Base-by-base conservation (phyloP, 2,888 invertebrate genomes). In the Sesamia inferens region DNA sequence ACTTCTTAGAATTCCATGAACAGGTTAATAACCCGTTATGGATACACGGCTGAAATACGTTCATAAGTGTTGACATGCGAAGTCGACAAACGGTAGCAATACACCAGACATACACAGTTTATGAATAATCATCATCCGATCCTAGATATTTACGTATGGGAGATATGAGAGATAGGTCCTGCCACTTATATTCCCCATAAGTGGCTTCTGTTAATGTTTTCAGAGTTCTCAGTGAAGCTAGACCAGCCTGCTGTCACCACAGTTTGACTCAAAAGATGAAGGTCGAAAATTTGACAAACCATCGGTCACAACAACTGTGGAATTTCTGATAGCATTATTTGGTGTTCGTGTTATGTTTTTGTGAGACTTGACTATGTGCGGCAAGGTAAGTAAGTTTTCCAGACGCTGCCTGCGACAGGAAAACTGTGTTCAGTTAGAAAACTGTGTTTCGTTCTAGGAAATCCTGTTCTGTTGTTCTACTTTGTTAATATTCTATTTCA, bases 191-290 rank as follows among this genome's bases (percentile, higher is more conserved):
- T 19, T 19, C 14, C 14, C 0, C 14, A 1, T 14, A n/a, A 8
- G 44, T 55, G 54, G 13, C 3, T n/a, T 44, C 14, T 44, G 16
- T 58, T 13, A 0, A 71, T 42, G 5, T 47, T 44, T 22, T 47
- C 22, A 11, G 22, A 51, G 0, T 16, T 16, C 0, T 6, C 8
- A 6, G 14, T 59, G 7, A 22, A 59, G 66, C 63, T 22, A 44
- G 44, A 16, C 0, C 39, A 68, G 1, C 6, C 0, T 19, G 11
- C 19, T 31, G 8, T 11, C 19, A 14, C 14, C 44, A 1, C 31
- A 7, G n/a, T 11, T 77, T 74, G 42, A 55, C 3, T 48, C 39
- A 14, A 39, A 48, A 24, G 13, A 16, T 24, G 42, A 69, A 64
- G 48, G 11, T 19, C 6, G 42, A 65, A 65, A 22, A 64, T 61